A percentile compares a stretch with the other conserved stretches of the same genome.
phyloP scores from a whole-genome alignment of 1,140 invertebrate genomes.

The Gryllus bimaculatus region DNA sequence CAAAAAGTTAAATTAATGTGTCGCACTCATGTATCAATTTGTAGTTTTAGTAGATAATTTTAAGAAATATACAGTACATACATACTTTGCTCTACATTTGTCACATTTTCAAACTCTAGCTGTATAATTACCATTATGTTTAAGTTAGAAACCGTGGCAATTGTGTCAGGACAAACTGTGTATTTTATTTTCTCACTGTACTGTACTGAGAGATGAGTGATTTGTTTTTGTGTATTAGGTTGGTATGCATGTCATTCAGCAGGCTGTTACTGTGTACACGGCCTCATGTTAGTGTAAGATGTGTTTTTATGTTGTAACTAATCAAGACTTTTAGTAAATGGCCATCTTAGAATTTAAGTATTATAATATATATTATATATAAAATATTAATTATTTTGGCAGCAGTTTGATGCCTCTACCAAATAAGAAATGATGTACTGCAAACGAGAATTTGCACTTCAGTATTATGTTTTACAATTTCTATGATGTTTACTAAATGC shows the following conservation, averaged over 20 bases:
- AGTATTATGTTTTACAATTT: constrained; percentile 1
- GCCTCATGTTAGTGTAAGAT: constrained; percentile 17
- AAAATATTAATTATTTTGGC: constrained; percentile 6
- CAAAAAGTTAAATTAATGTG: constrained; percentile 17
- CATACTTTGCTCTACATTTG: constrained; percentile 17
- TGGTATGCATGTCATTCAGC: constrained; percentile 10
- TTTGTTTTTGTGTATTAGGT: neutral
- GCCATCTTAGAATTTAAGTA: constrained; percentile 12
- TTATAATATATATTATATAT: neutral
- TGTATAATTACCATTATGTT: constrained; percentile 19
- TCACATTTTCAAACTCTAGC: constrained; percentile 16
- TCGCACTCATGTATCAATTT: constrained; percentile 18
- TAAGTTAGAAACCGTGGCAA: constrained; percentile 16
- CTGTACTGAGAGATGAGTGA: constrained; percentile 1
- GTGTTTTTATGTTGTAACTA: constrained; percentile 13
- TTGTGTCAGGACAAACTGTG: neutral
- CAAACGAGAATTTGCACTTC: constrained; percentile 1
- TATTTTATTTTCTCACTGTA: constrained; percentile 6
- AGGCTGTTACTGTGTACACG: constrained; percentile 17
- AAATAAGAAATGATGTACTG: constrained; percentile 1
- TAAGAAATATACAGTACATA: constrained; percentile 15
- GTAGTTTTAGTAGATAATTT: constrained; percentile 20
- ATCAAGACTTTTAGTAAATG: constrained; percentile 11
- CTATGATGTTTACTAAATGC: neutral
- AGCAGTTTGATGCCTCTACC: neutral